Evolutionary conservation across 1,140 invertebrate genomes (phyloP).

Genomic region (Lethocerus indicus): DNA sequence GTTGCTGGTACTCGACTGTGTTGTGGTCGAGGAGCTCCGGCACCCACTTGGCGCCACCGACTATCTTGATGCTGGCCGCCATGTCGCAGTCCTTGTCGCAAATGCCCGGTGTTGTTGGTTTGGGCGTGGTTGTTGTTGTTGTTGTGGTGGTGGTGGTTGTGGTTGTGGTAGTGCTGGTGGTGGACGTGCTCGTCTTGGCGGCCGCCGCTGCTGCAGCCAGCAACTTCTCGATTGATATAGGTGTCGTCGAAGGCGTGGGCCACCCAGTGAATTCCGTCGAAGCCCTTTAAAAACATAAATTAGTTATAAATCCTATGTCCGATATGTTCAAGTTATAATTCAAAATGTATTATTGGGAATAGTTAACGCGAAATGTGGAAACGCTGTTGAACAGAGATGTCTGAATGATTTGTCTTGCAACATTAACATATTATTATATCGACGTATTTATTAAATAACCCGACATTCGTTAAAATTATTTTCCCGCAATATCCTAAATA

Average conservation of each 20-base stretch:
- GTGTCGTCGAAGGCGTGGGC: slow-evolving; percentile 68
- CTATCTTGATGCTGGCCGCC: slow-evolving; percentile 64
- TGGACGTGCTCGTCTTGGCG: slow-evolving; percentile 29
- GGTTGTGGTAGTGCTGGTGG: slow-evolving; percentile 30
- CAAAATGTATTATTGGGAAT: no score
- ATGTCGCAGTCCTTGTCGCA: slow-evolving; percentile 61
- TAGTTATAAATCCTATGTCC: no score
- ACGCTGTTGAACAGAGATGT: no score
- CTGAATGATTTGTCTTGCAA: no score
- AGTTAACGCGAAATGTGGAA: no score
- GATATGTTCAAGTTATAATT: no score
- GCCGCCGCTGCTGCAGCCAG: slow-evolving; percentile 46
- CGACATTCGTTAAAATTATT: no score
- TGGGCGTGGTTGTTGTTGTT: slow-evolving; percentile 50
- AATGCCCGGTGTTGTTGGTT: slow-evolving; percentile 61
- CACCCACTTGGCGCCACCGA: slow-evolving; percentile 62
- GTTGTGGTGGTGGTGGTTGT: slow-evolving; percentile 58
- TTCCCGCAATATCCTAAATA: no score
- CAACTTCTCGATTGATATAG: slow-evolving; percentile 64
- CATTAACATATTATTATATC: no score
- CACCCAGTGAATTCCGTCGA: slow-evolving; percentile 79
- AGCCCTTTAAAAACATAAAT: slow-evolving; percentile 35
- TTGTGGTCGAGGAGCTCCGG: slow-evolving; percentile 71
- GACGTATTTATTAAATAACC: no score
- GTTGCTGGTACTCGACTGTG: slow-evolving; percentile 65